These are phyloP conservation scores for human DNA, from an alignment of 2,113 vertebrate genomes.

Conservation along the genomic window DNA sequence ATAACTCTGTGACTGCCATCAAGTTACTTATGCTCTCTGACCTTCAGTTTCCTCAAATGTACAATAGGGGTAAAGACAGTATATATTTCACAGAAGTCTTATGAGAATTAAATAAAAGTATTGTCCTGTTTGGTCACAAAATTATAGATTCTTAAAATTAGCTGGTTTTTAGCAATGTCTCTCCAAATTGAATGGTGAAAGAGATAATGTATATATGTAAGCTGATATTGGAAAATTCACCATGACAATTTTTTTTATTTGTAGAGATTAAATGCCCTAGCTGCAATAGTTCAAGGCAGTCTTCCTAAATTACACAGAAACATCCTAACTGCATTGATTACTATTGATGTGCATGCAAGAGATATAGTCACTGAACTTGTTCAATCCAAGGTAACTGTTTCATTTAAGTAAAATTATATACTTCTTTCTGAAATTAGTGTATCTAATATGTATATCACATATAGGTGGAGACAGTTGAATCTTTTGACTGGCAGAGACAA, in stretches of 20 bases:
- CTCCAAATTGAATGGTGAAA: conserved; percentile 24
- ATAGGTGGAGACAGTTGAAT: conserved; percentile 84
- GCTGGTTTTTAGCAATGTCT: background rate
- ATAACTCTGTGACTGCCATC: background rate
- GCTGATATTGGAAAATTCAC: background rate
- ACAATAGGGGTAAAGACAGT: background rate
- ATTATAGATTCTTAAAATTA: conserved; percentile 31
- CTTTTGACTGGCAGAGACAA: conserved; percentile 91
- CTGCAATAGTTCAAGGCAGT: conserved; percentile 85
- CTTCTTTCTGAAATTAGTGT: background rate
- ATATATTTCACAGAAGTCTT: background rate
- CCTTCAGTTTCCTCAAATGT: background rate
- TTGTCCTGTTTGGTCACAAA: background rate
- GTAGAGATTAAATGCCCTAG: conserved; percentile 89
- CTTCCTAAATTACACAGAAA: conserved; percentile 89
- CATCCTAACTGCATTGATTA: conserved; percentile 90
- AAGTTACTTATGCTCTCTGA: background rate
- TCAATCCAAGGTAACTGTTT: conserved; percentile 81
- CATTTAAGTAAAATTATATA: background rate
- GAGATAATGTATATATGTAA: background rate
- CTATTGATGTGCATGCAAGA: conserved; percentile 90
- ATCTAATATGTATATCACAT: background rate
- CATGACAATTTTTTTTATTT: conserved; percentile 21
- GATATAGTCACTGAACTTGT: conserved; percentile 90
- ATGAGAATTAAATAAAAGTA: background rate